phyloP scores from a whole-genome alignment of 2,113 vertebrate species.

The Poeciliopsis turrubarensis region DNA sequence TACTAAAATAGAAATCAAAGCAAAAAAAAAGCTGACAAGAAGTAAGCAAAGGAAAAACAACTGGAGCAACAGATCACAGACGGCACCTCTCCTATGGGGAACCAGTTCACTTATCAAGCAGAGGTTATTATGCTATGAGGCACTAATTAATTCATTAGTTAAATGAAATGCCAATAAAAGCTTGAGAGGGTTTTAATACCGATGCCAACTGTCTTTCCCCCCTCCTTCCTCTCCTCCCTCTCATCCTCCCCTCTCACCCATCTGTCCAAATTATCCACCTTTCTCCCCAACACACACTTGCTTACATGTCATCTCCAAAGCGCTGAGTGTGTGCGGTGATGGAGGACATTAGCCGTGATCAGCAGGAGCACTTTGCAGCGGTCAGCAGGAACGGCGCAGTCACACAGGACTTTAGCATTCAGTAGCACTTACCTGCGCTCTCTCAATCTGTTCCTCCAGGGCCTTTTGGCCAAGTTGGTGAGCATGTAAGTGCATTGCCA shows the following conservation, averaged over 20 bases:
- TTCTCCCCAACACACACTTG: slow-evolving; percentile 43
- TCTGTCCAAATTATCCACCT: slow-evolving; percentile 68
- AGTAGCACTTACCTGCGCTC: slow-evolving; percentile 71
- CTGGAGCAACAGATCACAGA: slow-evolving; percentile 27
- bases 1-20: background rate
- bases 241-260: slow-evolving; percentile 60
- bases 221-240: slow-evolving; percentile 33
- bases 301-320: slow-evolving; percentile 33
- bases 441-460: slow-evolving; percentile 52
- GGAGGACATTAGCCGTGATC: slow-evolving; percentile 77
- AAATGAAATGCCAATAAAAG: slow-evolving; percentile 78
- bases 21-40: slow-evolving; percentile 26
- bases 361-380: slow-evolving; percentile 75
- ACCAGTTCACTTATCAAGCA: slow-evolving; percentile 65
- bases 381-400: slow-evolving; percentile 72
- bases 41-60: slow-evolving; percentile 49
- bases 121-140: slow-evolving; percentile 72
- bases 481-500: slow-evolving; percentile 35
- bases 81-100: slow-evolving; percentile 36
- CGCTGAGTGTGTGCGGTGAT: slow-evolving; percentile 68
- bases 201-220: slow-evolving; percentile 62
- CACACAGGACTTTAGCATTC: slow-evolving; percentile 72
- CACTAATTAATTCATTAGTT: slow-evolving; percentile 77
- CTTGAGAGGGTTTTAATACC: slow-evolving; percentile 69
- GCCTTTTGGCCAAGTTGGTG: slow-evolving; percentile 31